Percentiles rank a stretch among this genome's conserved stretches.
Evolutionary conservation across 2,113 vertebrate species (phyloP).

Genomic region (Mesoclemmys tuberculata): DNA sequence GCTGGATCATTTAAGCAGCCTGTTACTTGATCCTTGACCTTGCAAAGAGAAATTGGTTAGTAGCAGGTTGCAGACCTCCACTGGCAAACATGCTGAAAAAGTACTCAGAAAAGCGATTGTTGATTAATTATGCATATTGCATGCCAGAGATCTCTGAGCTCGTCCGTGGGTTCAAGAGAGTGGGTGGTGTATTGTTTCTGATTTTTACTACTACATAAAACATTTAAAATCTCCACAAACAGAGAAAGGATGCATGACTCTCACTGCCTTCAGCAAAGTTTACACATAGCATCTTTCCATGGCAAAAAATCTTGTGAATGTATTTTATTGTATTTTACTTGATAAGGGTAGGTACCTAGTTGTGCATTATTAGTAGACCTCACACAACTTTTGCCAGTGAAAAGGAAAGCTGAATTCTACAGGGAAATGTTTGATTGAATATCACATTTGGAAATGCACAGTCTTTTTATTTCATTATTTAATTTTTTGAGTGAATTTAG

Average conservation of each 20-base stretch:
- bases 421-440: not conserved
- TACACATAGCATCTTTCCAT: not conserved
- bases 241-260: not conserved
- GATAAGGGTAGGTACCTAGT: not conserved
- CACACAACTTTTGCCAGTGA: not conserved
- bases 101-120: constrained; percentile 48
- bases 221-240: constrained; percentile 30
- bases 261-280: constrained; percentile 17
- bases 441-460: not conserved
- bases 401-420: not conserved
- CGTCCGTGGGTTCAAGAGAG: constrained; percentile 30
- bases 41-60: constrained; percentile 63
- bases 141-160: constrained; percentile 51
- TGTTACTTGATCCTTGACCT: constrained; percentile 71
- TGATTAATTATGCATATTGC: constrained; percentile 71
- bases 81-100: constrained; percentile 59
- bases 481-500: not conserved
- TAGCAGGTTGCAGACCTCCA: constrained; percentile 51
- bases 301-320: not conserved
- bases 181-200: constrained; percentile 37
- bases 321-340: not conserved
- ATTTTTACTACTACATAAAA: constrained; percentile 35
- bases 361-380: not conserved
- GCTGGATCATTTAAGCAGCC: constrained; percentile 60
- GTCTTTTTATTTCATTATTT: not conserved